Evolutionary conservation across 1,140 invertebrate genomes (phyloP).

Genomic region (Antheraea mylitta): DNA sequence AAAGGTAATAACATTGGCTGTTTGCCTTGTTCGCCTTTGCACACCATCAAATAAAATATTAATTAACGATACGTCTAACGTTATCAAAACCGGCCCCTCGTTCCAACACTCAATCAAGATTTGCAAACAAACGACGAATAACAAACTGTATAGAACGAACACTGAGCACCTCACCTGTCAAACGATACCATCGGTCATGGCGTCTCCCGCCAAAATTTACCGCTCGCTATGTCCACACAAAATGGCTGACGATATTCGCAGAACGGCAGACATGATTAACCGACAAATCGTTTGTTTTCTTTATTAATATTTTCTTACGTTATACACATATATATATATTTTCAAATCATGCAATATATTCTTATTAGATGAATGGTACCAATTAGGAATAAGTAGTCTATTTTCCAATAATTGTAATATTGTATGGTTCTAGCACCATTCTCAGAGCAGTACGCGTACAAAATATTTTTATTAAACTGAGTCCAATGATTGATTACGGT

Average conservation of each 20-base stretch:
- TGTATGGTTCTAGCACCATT: too few species aligned
- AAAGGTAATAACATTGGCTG: neutral
- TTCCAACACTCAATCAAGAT: constrained; percentile 4
- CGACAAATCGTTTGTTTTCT: neutral
- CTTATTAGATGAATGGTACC: too few species aligned
- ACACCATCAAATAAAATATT: neutral
- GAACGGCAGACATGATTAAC: neutral
- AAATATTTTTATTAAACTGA: too few species aligned
- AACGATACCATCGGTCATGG: constrained; percentile 8
- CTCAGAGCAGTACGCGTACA: too few species aligned
- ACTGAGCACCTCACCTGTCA: constrained; percentile 6
- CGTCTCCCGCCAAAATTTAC: neutral
- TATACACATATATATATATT: too few species aligned
- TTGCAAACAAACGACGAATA: constrained; percentile 6
- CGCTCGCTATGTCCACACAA: neutral
- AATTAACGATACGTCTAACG: neutral
- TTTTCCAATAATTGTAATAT: too few species aligned
- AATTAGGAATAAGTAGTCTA: too few species aligned
- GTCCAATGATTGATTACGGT: too few species aligned
- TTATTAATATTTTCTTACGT: neutral
- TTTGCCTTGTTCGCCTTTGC: neutral
- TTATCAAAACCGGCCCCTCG: neutral
- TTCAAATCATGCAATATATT: too few species aligned
- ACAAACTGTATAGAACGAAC: constrained; percentile 3
- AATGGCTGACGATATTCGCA: constrained; percentile 5